Evolutionary conservation across 2,113 vertebrate species (phyloP).

Genomic region (Sebastes schlegelii): DNA sequence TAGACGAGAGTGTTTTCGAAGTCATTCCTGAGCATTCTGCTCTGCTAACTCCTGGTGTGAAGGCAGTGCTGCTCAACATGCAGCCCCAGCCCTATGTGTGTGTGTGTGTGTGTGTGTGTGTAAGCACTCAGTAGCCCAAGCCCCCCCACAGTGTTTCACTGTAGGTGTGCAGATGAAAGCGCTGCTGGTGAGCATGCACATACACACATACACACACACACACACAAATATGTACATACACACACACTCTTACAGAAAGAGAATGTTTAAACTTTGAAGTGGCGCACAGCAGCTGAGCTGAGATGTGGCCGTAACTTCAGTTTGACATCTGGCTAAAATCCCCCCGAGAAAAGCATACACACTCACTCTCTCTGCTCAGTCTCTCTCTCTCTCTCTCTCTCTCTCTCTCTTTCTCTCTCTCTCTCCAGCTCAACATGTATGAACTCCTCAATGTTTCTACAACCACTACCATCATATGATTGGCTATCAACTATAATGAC

Average conservation of each 20-base stretch:
- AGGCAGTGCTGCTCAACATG: slow-evolving; percentile 59
- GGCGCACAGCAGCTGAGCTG: slow-evolving; percentile 66
- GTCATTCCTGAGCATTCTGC: slow-evolving; percentile 23
- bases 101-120: slow-evolving; percentile 8
- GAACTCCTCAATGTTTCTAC: slow-evolving; percentile 12
- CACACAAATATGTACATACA: background rate
- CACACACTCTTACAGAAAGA: slow-evolving; percentile 6
- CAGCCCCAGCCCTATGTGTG: slow-evolving; percentile 38
- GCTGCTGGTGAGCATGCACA: slow-evolving; percentile 43
- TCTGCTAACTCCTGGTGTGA: slow-evolving; percentile 29
- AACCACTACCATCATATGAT: background rate
- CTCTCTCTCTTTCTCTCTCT: background rate
- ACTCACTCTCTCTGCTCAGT: background rate
- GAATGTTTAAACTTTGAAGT: slow-evolving; percentile 70
- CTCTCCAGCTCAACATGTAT: slow-evolving; percentile 5
- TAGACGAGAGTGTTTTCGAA: slow-evolving; percentile 7
- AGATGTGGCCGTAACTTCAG: slow-evolving; percentile 70
- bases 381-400: background rate
- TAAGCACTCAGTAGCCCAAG: slow-evolving; percentile 37
- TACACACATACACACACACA: background rate
- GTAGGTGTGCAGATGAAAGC: slow-evolving; percentile 80
- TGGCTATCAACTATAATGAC: background rate
- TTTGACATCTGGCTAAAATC: slow-evolving; percentile 73
- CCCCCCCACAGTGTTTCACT: slow-evolving; percentile 64
- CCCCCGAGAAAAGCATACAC: slow-evolving; percentile 29